Evolutionary conservation across 1,140 invertebrate genomes (phyloP), one percentile per base, ranked within the genome.

Genomic region (Hyposmocoma kahamanoa): DNA sequence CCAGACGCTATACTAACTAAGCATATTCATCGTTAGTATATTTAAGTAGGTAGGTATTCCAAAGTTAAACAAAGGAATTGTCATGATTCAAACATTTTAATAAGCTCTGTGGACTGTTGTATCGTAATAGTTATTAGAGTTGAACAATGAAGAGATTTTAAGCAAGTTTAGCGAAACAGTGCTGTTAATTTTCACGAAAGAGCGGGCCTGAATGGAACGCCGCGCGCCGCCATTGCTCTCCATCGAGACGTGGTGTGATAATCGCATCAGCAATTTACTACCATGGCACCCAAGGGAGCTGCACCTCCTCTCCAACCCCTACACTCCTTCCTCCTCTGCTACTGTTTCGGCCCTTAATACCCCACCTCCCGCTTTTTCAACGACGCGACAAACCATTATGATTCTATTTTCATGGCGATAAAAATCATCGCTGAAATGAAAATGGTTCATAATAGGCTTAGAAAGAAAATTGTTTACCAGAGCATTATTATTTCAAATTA

Each of bases 81-180:
- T n/a, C n/a, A n/a, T n/a, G n/a, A n/a, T n/a, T n/a, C n/a, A n/a
- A 17, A 15, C 11, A 36, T 15, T 36, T 36, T 59, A 61, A 67
- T 72, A 62, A 72, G 72, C 76, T 80, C 80, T 72, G 79, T 76
- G 69, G 77, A 71, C 62, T 65, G 67, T 76, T 79, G 66, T 84
- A 71, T 65, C 70, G 67, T 78, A 78, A 84, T 84, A 82, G 72
- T 84, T 84, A 84, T 82, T 81, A 79, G 71, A 72, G 66, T 72
- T 59, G 63, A 81, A 84, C 81, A 84, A 83, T 81, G 69, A 59
- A 26, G 34, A 57, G 66, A 74, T 80, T 78, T 82, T 76, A 72
- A 72, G 75, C 68, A 73, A 62, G 63, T 68, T 66, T 76, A 72
- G 68, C 63, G 72, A 67, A 76, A 81, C 76, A 81, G 62, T 78